These are phyloP conservation scores for Cryptomyrus ogoouensis DNA, from an alignment of 2,113 vertebrate species.

Conservation along the genomic window DNA sequence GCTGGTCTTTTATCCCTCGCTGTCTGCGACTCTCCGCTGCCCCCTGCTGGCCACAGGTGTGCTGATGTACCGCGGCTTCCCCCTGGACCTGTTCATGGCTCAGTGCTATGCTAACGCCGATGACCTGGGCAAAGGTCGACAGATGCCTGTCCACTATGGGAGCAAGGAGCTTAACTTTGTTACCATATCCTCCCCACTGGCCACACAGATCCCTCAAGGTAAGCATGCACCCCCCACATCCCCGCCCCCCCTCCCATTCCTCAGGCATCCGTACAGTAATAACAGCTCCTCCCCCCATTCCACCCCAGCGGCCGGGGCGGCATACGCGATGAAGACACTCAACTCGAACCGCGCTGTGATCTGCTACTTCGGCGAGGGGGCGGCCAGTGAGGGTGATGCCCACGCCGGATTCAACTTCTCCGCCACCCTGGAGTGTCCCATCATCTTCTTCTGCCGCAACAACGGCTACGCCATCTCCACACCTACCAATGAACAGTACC, in stretches of 20 bases:
- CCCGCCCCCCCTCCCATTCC: background rate
- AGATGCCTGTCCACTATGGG: constrained; percentile 94
- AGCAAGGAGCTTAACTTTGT: constrained; percentile 77
- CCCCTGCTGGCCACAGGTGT: constrained; percentile 63
- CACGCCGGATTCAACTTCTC: constrained; percentile 92
- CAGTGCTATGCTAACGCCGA: constrained; percentile 80
- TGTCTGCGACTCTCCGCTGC: background rate
- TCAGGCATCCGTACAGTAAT: background rate
- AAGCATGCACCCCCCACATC: constrained; percentile 30
- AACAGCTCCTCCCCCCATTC: background rate
- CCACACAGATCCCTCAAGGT: constrained; percentile 92
- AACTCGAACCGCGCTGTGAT: constrained; percentile 71
- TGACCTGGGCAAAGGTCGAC: constrained; percentile 78
- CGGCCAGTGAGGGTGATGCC: constrained; percentile 86
- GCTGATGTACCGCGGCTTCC: constrained; percentile 81
- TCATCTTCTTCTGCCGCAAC: constrained; percentile 92
- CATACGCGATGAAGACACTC: constrained; percentile 76
- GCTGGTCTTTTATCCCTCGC: background rate
- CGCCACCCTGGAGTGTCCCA: constrained; percentile 81
- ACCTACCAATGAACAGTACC: constrained; percentile 83
- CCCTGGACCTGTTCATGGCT: constrained; percentile 84
- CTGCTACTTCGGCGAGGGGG: constrained; percentile 89
- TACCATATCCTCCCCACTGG: constrained; percentile 87
- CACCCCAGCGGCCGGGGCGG: constrained; percentile 73
- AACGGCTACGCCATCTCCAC: constrained; percentile 93